Evolutionary conservation across 2,113 vertebrate genomes (phyloP), one percentile per base, ranked within the genome.

Genomic region (Tachuris rubrigastra): DNA sequence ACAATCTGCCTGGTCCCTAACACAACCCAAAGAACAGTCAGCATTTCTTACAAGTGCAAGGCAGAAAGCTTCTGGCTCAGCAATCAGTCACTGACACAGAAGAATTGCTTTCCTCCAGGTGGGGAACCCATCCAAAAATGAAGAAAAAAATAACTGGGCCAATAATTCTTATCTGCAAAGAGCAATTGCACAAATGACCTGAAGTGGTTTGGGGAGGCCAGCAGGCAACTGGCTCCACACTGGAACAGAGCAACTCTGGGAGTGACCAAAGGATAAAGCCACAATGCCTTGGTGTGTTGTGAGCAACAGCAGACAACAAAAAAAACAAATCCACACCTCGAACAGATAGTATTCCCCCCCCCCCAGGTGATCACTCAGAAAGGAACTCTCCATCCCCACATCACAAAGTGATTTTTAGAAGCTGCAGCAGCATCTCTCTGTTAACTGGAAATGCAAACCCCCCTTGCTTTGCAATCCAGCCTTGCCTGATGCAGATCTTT

Each of bases 91-190:
- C 98, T 98, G 98, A 98, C 98, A 98, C 98, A 96, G 96, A 99
- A 98, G 98, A 99, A 98, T 98, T 98, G 98, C 98, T 98, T 98
- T 98, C 98, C 98, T 98, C 98, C 99, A 99, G 99, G 99, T 99
- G 98, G 99, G 98, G 98, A 99, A 98, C 97, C 98, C 98, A 98
- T 98, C 98, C 97, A 98, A 98, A 99, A 98, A 98, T 95, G 96
- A 97, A 24, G 24, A 47, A 50, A 98, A 99, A 99, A 99, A 99
- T 99, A 98, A 99, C 98, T 97, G 55, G 98, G 98, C 98, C 99
- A 99, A 99, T 99, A 99, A 99, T 99, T 99, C 99, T 98, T 99
- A 99, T 99, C 99, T 98, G 99, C 98, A 99, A 98, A 99, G 98
- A 98, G 98, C 98, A 99, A 99, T 99, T 99, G 99, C 98, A 99